Percentiles rank a stretch among this genome's conserved stretches.
Conservation (phyloP, 2,888 invertebrate genomes). For the Tinea trinotella region DNA sequence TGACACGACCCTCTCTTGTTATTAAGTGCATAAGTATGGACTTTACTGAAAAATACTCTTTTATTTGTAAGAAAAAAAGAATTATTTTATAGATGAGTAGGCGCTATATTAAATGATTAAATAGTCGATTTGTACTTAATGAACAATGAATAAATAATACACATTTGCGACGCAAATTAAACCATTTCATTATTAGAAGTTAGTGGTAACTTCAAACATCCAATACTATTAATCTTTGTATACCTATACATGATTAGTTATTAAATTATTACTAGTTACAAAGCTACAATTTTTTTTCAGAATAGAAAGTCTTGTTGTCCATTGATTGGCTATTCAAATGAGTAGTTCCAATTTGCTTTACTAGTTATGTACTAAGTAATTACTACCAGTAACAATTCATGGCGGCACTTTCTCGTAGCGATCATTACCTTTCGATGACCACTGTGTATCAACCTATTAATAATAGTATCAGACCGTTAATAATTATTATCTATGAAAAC, state of each 20-base stretch:
- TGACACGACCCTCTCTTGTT: conserved; percentile 3
- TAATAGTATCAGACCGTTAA: too few relatives aligned
- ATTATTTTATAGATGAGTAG: background rate
- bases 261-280: background rate
- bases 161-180: too few relatives aligned
- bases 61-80: background rate
- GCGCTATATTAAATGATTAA: too few relatives aligned
- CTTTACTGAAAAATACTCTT: background rate
- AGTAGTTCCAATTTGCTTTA: conserved; percentile 1
- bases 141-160: too few relatives aligned
- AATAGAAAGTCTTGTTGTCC: background rate
- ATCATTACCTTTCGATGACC: background rate
- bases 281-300: conserved; percentile 1
- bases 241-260: too few relatives aligned
- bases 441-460: too few relatives aligned
- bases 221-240: too few relatives aligned
- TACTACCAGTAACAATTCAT: background rate
- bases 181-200: too few relatives aligned
- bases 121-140: too few relatives aligned
- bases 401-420: background rate
- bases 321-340: conserved; percentile 7
- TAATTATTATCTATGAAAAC: too few relatives aligned
- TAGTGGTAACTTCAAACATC: too few relatives aligned
- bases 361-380: background rate
- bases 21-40: background rate